Evolutionary conservation across 2,113 vertebrate genomes (phyloP).

Genomic region (Indicator maculatus): DNA sequence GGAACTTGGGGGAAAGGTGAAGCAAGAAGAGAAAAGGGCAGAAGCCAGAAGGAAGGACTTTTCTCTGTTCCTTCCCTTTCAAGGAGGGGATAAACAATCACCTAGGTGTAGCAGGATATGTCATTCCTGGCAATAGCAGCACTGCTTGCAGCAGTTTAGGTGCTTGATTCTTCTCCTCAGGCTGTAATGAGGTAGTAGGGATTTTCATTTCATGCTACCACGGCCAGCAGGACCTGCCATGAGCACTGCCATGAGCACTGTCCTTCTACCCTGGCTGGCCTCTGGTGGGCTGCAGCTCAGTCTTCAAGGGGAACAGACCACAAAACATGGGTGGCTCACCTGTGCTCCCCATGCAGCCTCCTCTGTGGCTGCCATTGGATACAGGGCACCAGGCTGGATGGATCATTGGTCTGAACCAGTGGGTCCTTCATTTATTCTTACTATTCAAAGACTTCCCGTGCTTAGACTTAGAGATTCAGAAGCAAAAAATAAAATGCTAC

Average conservation of each 20-base stretch:
- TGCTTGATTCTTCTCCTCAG: neutral
- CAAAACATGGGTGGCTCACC: neutral
- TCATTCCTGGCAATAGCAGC: neutral
- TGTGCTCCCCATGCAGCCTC: fast-evolving
- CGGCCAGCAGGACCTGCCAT: neutral
- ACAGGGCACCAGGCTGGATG: neutral
- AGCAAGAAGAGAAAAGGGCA: neutral
- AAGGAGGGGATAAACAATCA: neutral
- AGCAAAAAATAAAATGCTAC: neutral
- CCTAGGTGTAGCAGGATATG: neutral
- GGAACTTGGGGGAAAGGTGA: neutral
- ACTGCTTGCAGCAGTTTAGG: neutral
- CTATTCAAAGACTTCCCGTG: neutral
- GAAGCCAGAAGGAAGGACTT: neutral
- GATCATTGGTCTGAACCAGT: neutral
- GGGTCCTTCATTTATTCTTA: neutral
- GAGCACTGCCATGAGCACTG: neutral
- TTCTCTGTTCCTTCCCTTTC: neutral
- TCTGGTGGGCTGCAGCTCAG: neutral
- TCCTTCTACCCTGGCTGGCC: neutral
- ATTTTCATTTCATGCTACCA: neutral
- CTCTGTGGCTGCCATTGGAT: neutral
- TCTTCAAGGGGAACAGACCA: neutral
- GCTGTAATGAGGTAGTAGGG: fast-evolving
- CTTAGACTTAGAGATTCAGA: neutral